Conservation (phyloP, 23 tunicate genomes). For the Styela clava region DNA sequence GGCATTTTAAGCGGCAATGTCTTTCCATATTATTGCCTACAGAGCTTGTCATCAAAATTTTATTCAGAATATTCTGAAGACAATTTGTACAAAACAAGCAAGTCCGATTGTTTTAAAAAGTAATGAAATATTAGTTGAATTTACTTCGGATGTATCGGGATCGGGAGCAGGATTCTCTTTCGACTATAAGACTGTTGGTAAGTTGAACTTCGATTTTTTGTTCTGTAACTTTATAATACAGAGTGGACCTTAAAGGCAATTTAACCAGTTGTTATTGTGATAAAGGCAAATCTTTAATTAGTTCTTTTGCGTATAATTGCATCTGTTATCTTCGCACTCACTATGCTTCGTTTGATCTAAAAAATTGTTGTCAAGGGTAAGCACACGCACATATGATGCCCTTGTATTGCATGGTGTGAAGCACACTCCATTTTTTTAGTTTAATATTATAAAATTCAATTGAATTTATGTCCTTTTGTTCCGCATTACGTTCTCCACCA, state of each 20-base stretch:
- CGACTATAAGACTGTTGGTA: not conserved
- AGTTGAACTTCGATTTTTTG: too few relatives aligned
- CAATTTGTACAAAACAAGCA: not conserved
- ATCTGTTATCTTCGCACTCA: too few relatives aligned
- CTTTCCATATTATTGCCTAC: too few relatives aligned
- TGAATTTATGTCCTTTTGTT: not conserved
- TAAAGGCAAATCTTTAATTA: too few relatives aligned
- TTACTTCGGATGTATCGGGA: not conserved
- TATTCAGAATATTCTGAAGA: not conserved
- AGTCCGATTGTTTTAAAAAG: not conserved
- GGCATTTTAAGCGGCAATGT: too few relatives aligned
- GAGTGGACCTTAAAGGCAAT: too few relatives aligned
- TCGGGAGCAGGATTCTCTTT: not conserved
- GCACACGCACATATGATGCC: not conserved
- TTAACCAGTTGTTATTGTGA: too few relatives aligned
- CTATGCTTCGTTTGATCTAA: too few relatives aligned
- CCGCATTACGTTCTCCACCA: not conserved
- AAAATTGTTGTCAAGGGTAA: not conserved
- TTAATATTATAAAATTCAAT: not conserved
- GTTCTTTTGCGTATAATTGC: too few relatives aligned
- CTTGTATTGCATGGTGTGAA: not conserved
- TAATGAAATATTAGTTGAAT: not conserved
- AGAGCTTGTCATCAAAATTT: too few relatives aligned
- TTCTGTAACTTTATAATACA: too few relatives aligned
- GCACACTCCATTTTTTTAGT: not conserved